phyloP scores from a whole-genome alignment of 2,888 invertebrate species.

The Drosophila multiciliata region DNA sequence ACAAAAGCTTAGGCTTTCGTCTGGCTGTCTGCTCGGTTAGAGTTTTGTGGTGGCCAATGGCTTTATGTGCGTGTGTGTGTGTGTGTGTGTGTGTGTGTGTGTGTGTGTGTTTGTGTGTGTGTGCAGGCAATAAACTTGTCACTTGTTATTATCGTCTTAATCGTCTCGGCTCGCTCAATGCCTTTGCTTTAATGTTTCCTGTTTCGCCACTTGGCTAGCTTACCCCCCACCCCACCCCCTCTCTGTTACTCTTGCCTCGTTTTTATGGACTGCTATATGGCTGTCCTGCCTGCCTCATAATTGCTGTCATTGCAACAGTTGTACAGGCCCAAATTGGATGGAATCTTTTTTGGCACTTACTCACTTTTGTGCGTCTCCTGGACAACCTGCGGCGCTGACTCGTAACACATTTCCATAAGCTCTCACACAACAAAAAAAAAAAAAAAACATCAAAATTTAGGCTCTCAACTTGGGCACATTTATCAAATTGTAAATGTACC shows the following conservation, averaged over 20 bases:
- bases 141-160: conserved; percentile 83
- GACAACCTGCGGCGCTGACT: conserved; percentile 53
- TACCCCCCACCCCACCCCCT: conserved; percentile 1
- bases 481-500: conserved; percentile 64
- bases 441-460: conserved; percentile 5
- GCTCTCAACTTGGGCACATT: conserved; percentile 47
- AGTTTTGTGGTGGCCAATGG: conserved; percentile 63
- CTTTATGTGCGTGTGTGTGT: conserved; percentile 36
- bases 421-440: not conserved
- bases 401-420: conserved; percentile 54
- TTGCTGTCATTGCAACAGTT: conserved; percentile 76
- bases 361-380: conserved; percentile 17
- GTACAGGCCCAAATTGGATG: conserved; percentile 58
- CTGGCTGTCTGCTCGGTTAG: conserved; percentile 51
- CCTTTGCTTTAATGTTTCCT: conserved; percentile 62
- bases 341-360: conserved; percentile 44
- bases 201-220: not conserved
- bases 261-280: conserved; percentile 56
- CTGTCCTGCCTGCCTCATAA: conserved; percentile 44
- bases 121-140: conserved; percentile 81
- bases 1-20: conserved; percentile 75
- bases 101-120: conserved; percentile 44
- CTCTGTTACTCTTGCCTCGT: conserved; percentile 1
- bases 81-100: conserved; percentile 30
- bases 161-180: conserved; percentile 63